A percentile compares a stretch with the other conserved stretches of the same genome.
Conservation (phyloP, 2,113 vertebrate species). For the Myotis davidii region DNA sequence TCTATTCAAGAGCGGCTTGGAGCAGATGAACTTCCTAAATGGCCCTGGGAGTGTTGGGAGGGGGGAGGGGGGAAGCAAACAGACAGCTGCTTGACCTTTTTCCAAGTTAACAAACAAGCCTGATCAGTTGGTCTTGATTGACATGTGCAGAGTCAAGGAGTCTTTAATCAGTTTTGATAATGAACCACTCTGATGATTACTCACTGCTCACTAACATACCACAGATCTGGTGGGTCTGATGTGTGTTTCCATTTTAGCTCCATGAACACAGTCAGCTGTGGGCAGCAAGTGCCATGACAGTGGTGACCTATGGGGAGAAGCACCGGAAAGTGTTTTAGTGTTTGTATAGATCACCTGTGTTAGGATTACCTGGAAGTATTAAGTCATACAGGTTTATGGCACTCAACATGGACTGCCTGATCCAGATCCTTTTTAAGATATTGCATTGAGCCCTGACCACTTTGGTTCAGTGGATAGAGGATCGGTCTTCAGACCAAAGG, state of each 20-base stretch:
- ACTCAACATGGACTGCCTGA: not conserved
- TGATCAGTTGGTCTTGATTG: slow-evolving; percentile 70
- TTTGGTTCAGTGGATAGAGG: no score
- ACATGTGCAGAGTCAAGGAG: slow-evolving; percentile 26
- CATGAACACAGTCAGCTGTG: not conserved
- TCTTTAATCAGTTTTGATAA: slow-evolving; percentile 56
- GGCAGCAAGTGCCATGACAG: not conserved
- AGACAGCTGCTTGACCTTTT: slow-evolving; percentile 70
- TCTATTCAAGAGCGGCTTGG: slow-evolving; percentile 48
- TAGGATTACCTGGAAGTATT: not conserved
- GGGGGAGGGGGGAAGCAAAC: not conserved
- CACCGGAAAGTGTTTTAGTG: not conserved
- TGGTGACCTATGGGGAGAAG: not conserved
- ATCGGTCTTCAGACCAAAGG: no score
- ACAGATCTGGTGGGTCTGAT: not conserved
- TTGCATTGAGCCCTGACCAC: not conserved
- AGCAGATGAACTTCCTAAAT: slow-evolving; percentile 69
- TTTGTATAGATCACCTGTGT: not conserved
- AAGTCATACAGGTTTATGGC: not conserved
- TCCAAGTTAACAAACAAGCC: slow-evolving; percentile 52
- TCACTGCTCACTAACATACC: not conserved
- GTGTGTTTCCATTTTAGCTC: slow-evolving; percentile 36
- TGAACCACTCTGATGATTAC: slow-evolving; percentile 23
- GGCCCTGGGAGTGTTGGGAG: slow-evolving; percentile 22
- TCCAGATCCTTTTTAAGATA: not conserved